Evolutionary conservation across 2,113 vertebrate genomes (phyloP), one percentile per base, ranked within the genome.

Genomic region (Pogonocichla stellata): DNA sequence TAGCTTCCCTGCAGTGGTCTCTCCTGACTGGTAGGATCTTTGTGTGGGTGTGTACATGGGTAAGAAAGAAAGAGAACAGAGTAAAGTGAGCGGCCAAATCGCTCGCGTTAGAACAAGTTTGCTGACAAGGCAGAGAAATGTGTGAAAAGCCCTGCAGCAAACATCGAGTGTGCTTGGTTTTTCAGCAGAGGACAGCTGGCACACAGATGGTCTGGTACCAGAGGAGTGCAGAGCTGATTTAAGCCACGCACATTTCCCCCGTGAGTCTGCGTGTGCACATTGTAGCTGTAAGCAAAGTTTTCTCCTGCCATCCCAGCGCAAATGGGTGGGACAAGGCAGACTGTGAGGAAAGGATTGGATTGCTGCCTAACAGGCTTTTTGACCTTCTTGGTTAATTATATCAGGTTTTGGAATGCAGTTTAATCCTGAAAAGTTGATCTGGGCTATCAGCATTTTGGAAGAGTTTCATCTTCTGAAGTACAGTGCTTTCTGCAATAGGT

Each of bases 101-200:
- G 84, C 45, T 75, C 54, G 24, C 6, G 12, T 90, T 92, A 61
- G 70, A 85, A 80, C 71, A 90, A 88, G 92, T 94, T 95, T 96
- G 92, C 85, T 95, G 81, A 96, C 88, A 96, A 90, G 92, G 62
- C 81, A 86, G 29, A 77, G 90, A 72, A 92, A 92, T 24, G 88
- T 82, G 81, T 90, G 90, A 93, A 91, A 90, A 90, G 62, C 66
- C 85, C 74, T 4, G 2, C 79, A 82, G 87, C 87, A 94, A 91
- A 72, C 9, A 38, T 48, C 67, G 15, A 25, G 9, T 29, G 19
- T 53, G 31, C 66, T 92, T 45, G 0, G 1, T 58, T 75, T 90
- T 53, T 36, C 62, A 75, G 40, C 66, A 72, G 57, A 79, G 73
- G 65, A 93, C 95, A 96, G 85, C 88, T 96, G 95, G 74, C 40